A percentile compares a stretch with the other conserved stretches of the same genome.
Evolutionary conservation across 2,797 vertebrate genomes (phyloP).

Genomic region (Clarias platycephalus): DNA sequence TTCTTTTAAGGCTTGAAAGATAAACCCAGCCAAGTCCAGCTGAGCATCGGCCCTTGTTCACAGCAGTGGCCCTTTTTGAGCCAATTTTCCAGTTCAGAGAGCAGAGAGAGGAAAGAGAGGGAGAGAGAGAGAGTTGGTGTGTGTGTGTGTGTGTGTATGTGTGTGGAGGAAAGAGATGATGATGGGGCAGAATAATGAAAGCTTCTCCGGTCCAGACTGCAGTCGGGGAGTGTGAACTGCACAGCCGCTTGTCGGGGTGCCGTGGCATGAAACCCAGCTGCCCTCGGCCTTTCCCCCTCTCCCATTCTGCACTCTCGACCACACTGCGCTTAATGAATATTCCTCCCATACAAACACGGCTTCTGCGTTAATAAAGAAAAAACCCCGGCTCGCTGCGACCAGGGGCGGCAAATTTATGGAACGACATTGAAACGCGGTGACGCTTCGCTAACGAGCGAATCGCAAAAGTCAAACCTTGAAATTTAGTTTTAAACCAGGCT

Average conservation of each 20-base stretch:
- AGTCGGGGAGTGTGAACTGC: conserved; percentile 46
- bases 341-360: neutral
- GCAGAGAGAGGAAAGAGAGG: conserved; percentile 68
- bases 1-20: conserved; percentile 73
- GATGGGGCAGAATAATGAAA: conserved; percentile 68
- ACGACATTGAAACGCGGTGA: neutral
- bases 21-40: conserved; percentile 77
- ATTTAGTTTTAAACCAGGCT: neutral
- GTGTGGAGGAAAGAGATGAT: conserved; percentile 45
- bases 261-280: conserved; percentile 57
- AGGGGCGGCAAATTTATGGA: neutral
- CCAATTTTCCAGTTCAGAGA: conserved; percentile 84
- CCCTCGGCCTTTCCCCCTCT: conserved; percentile 22
- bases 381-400: neutral
- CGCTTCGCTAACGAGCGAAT: neutral
- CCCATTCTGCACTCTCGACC: neutral
- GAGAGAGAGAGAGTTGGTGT: conserved; percentile 25
- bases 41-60: conserved; percentile 83
- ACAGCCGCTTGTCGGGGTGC: conserved; percentile 59
- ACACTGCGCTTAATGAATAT: conserved; percentile 2
- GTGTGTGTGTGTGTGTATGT: conserved; percentile 42
- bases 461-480: neutral
- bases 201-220: conserved; percentile 63
- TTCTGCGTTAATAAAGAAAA: neutral
- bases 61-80: conserved; percentile 81